Evolutionary conservation across 1,140 invertebrate species (phyloP).

Genomic region (Listronotus oregonensis): DNA sequence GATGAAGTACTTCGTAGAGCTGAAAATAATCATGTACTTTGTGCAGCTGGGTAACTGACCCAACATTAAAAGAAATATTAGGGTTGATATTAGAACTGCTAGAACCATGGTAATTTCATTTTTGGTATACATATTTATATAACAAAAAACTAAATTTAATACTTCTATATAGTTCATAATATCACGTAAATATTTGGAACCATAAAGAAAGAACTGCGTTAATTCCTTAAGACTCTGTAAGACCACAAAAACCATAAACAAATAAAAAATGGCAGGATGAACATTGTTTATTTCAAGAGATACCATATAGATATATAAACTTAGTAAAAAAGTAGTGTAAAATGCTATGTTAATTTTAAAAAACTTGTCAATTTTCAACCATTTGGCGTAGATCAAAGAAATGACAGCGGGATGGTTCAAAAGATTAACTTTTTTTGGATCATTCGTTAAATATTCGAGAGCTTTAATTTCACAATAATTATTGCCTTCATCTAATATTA

Average conservation of each 20-base stretch:
- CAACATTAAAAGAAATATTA: conserved; percentile 33
- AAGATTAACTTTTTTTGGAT: conserved; percentile 26
- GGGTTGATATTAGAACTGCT: conserved; percentile 31
- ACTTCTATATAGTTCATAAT: conserved; percentile 34
- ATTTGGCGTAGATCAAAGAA: conserved; percentile 36
- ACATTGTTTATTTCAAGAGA: conserved; percentile 11
- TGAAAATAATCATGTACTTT: conserved; percentile 44
- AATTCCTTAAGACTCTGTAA: conserved; percentile 32
- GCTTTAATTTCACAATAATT: conserved; percentile 27
- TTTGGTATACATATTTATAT: conserved; percentile 16
- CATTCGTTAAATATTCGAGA: conserved; percentile 24
- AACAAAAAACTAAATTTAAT: conserved; percentile 16
- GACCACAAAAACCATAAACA: conserved; percentile 17
- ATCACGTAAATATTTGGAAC: conserved; percentile 30
- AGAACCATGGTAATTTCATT: conserved; percentile 26
- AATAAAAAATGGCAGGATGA: not conserved
- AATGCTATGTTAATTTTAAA: conserved; percentile 35
- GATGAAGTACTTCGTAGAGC: conserved; percentile 39
- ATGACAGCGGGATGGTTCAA: conserved; percentile 37
- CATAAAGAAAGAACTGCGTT: conserved; percentile 27
- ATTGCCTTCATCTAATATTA: conserved; percentile 29
- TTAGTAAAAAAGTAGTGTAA: conserved; percentile 28
- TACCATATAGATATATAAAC: conserved; percentile 35
- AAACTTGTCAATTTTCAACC: conserved; percentile 23
- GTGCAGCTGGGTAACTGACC: conserved; percentile 38